Conservation (phyloP, 1,140 invertebrate species). For the Bombus fervidus region DNA sequence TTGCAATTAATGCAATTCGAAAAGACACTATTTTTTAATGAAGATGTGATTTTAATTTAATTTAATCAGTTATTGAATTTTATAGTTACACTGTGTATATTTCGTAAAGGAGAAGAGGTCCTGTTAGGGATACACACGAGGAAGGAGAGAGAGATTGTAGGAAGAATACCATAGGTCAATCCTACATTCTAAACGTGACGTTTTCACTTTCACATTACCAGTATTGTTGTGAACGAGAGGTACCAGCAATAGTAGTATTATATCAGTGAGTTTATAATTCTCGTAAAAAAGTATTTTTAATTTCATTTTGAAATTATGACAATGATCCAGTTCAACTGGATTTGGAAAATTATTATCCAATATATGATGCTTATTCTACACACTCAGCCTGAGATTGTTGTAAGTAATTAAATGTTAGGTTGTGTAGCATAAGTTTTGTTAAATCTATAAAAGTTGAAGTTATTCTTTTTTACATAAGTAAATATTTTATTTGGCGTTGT, state of each 20-base stretch:
- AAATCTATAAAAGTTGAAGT: neutral
- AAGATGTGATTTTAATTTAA: too few species aligned
- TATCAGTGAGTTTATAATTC: neutral
- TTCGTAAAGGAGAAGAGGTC: neutral
- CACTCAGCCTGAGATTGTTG: neutral
- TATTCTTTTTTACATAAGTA: too few species aligned
- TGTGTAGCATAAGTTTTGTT: neutral
- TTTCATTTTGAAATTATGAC: neutral
- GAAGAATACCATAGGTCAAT: slow-evolving; percentile 6
- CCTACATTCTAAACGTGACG: neutral
- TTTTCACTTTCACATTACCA: slow-evolving; percentile 9
- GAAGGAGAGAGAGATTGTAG: neutral
- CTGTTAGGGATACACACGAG: neutral
- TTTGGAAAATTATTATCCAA: neutral
- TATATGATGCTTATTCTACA: neutral
- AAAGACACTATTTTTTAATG: too few species aligned
- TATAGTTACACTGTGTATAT: neutral
- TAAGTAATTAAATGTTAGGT: slow-evolving; percentile 16
- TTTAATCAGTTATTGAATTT: neutral
- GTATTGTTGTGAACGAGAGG: neutral
- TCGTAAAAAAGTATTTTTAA: neutral
- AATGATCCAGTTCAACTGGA: neutral
- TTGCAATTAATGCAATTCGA: too few species aligned
- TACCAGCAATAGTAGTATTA: neutral
- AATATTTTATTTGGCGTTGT: neutral